Evolutionary conservation across 1,140 invertebrate genomes (phyloP), one percentile per base, ranked within the genome.

Genomic region (Halictus rubicundus): DNA sequence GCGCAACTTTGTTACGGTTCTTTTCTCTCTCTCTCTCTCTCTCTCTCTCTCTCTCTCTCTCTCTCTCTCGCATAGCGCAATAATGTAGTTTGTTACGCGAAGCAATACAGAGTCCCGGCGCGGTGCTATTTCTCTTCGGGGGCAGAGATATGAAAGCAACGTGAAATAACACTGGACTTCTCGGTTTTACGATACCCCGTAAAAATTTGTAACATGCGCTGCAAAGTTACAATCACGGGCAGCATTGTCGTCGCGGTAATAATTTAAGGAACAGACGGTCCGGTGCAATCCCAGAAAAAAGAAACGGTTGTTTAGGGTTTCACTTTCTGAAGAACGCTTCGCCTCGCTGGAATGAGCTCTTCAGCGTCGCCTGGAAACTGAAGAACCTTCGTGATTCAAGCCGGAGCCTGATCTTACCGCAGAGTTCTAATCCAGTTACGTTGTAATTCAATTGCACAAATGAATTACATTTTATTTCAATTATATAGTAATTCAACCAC

Each of bases 41-140:
- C 32, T 32, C 19, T 32, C 32, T 32, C 39, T 10, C 0, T 54
- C 19, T 32, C 32, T 57, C 1, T 57, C 52, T 21, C 52, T 6
- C 42, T 57, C 9, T n/a, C n/a, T 3, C 3, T 63, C 9, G n/a
- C 23, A 9, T n/a, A 10, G 14, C 25, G 27, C 27, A 27, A 25
- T 66, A 60, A 71, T 71, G 42, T 23, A 60, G 69, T 60, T 60
- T 71, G 69, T 61, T 46, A 61, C 69, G 32, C 57, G 69, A 60
- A 60, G 39, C 37, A 60, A 65, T 65, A 42, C 63, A n/a, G 19
- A 14, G 37, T 65, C 37, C 2, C 63, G n/a, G 2, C 9, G 19
- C 19, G 21, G 25, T 32, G 8, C 23, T n/a, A 32, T 68, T 52
- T 32, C 37, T 68, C 66, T 54, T 52, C 19, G 46, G 27, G 25